These are phyloP conservation scores for Phyto melanocephala DNA, from an alignment of 2,888 invertebrate species.

Conservation along the genomic window DNA sequence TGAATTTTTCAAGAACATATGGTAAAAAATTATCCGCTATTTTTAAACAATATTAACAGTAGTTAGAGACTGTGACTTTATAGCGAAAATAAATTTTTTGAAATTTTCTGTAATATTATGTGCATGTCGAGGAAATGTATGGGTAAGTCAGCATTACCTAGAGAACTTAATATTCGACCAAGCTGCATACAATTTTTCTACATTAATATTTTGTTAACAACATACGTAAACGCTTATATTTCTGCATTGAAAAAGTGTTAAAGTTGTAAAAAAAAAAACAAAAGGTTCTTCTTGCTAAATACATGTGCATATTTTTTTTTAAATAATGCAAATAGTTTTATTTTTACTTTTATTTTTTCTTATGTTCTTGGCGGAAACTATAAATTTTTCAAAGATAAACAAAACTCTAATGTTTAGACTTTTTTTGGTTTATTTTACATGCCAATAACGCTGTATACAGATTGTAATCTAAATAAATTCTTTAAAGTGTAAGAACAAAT, in stretches of 20 bases:
- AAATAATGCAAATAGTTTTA: constrained; percentile 49
- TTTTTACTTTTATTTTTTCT: neutral
- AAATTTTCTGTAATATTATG: no score
- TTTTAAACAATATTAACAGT: no score
- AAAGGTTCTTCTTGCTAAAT: neutral
- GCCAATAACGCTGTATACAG: constrained; percentile 32
- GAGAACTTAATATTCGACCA: neutral
- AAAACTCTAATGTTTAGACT: constrained; percentile 32
- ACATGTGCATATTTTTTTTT: constrained; percentile 4
- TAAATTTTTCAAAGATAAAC: constrained; percentile 51
- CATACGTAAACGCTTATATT: constrained; percentile 5
- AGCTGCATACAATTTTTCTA: neutral
- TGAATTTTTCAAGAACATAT: no score
- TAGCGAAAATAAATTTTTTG: no score
- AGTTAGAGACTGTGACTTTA: no score
- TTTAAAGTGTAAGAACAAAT: no score
- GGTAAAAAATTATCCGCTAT: no score
- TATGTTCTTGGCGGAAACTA: constrained; percentile 45
- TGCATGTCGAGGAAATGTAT: no score
- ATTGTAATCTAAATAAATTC: neutral
- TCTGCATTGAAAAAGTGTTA: constrained; percentile 14
- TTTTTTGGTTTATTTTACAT: constrained; percentile 5
- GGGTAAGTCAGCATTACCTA: no score
- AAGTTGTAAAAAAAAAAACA: constrained; percentile 1
- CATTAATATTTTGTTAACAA: no score